phyloP scores from a whole-genome alignment of 2,888 invertebrate species.

The Dermolepida albohirtum region DNA sequence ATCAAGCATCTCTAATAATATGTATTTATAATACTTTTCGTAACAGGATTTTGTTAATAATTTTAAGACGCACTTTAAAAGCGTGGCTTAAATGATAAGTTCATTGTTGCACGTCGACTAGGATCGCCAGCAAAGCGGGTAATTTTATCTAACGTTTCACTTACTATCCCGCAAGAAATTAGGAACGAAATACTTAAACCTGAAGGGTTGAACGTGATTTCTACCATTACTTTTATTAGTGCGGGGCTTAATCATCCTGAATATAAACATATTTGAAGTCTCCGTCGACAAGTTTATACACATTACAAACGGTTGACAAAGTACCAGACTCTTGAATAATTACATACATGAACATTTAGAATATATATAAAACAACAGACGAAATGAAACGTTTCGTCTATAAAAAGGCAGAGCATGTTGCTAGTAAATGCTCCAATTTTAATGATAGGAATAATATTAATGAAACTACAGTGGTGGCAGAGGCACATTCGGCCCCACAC shows the following conservation, averaged over 20 bases:
- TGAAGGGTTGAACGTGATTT: neutral
- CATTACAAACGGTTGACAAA: neutral
- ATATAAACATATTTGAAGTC: conserved; percentile 16
- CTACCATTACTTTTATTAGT: conserved; percentile 10
- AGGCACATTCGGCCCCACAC: too few species aligned
- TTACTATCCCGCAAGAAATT: neutral
- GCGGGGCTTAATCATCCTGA: conserved; percentile 10
- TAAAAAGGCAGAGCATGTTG: conserved; percentile 9
- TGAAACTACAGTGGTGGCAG: too few species aligned
- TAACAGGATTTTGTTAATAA: too few species aligned
- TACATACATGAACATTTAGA: conserved; percentile 8
- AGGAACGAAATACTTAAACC: conserved; percentile 5
- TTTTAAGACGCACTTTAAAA: too few species aligned
- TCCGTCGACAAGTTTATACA: conserved; percentile 14
- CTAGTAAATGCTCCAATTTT: conserved; percentile 3
- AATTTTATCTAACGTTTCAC: conserved; percentile 11
- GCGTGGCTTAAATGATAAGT: conserved; percentile 7
- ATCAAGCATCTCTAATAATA: too few species aligned
- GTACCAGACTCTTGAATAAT: conserved; percentile 7
- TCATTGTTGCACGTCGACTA: conserved; percentile 9
- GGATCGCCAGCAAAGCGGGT: conserved; percentile 5
- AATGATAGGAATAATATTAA: too few species aligned
- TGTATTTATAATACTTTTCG: too few species aligned
- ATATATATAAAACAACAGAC: conserved; percentile 10
- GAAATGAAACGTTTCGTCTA: conserved; percentile 19